phyloP scores from a whole-genome alignment of 1,140 invertebrate genomes.

The Psilanteris sp. region DNA sequence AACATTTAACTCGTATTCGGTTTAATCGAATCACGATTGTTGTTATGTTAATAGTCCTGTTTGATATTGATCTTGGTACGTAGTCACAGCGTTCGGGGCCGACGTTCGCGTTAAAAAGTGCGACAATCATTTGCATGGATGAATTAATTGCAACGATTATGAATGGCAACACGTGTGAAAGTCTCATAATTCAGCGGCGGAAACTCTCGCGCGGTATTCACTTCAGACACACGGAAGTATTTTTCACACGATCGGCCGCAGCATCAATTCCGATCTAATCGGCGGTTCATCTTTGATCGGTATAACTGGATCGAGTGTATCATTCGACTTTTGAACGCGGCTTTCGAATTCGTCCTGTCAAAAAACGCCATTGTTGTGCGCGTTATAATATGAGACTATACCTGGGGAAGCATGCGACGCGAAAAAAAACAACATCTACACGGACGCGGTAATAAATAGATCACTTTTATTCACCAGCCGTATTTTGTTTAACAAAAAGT shows the following conservation, averaged over 20 bases:
- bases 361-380: constrained; percentile 27
- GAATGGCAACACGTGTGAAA: constrained; percentile 60
- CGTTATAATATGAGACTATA: too few relatives aligned
- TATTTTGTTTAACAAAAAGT: constrained; percentile 7
- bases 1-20: constrained; percentile 4
- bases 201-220: constrained; percentile 35
- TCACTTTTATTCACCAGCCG: background rate
- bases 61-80: constrained; percentile 1
- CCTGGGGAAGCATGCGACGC: too few relatives aligned
- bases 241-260: constrained; percentile 48
- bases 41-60: constrained; percentile 16
- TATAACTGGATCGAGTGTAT: constrained; percentile 15
- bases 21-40: constrained; percentile 17
- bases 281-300: constrained; percentile 34
- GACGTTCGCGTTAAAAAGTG: too few relatives aligned
- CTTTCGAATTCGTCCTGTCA: constrained; percentile 26
- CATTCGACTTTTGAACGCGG: constrained; percentile 35
- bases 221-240: constrained; percentile 50
- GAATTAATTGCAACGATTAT: constrained; percentile 45
- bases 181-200: constrained; percentile 46
- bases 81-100: background rate
- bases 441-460: constrained; percentile 3
- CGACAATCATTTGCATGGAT: constrained; percentile 9
- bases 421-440: constrained; percentile 19
- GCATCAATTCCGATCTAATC: constrained; percentile 57